Conservation (phyloP, 2,888 invertebrate genomes). For the Bellardia bayeri region DNA sequence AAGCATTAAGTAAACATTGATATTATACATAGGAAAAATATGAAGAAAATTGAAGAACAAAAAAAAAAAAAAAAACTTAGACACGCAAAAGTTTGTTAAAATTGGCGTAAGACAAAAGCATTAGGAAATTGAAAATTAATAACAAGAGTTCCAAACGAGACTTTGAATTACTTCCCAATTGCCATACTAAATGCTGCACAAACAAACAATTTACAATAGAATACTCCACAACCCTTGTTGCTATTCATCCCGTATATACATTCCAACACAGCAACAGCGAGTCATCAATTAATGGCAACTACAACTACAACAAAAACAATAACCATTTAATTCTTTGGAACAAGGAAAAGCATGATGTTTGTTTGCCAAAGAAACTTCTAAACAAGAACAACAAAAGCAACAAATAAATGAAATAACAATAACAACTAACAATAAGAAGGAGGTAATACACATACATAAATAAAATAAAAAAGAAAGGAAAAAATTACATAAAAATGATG, state of each 20-base stretch:
- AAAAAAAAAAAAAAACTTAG: constrained; percentile 31
- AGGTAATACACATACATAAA: neutral
- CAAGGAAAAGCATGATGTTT: constrained; percentile 29
- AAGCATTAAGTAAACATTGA: neutral
- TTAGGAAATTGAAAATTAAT: constrained; percentile 71
- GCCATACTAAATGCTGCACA: constrained; percentile 52
- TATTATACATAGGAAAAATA: neutral
- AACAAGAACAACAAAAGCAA: constrained; percentile 36
- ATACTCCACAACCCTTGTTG: neutral
- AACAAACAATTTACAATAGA: constrained; percentile 45
- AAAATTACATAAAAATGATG: constrained; percentile 40
- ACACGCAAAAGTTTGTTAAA: constrained; percentile 61
- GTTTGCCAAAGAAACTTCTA: constrained; percentile 33
- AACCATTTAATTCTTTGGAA: constrained; percentile 41
- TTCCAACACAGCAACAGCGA: neutral
- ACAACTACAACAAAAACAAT: constrained; percentile 15
- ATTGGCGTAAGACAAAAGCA: constrained; percentile 48
- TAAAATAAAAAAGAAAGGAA: neutral
- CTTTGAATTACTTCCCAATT: constrained; percentile 63
- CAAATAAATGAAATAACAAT: constrained; percentile 37
- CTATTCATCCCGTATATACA: neutral
- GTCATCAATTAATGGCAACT: constrained; percentile 4
- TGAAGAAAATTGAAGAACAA: neutral
- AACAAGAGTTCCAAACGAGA: constrained; percentile 58
- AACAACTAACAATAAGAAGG: neutral